Base-by-base conservation (phyloP, 2,888 invertebrate genomes). In the Scelioninae gen. 1 region DNA sequence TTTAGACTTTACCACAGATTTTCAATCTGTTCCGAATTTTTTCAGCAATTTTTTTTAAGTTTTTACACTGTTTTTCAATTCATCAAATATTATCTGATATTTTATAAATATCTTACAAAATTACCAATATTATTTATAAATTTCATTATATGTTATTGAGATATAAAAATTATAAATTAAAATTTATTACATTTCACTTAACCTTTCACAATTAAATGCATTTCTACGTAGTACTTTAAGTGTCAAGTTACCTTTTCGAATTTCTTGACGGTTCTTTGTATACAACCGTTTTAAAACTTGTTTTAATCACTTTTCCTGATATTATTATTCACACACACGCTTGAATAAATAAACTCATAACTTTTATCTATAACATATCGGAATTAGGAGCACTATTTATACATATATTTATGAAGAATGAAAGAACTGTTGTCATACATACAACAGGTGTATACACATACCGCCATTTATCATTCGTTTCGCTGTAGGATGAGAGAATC, bases 391-490 rank as follows among this genome's bases (percentile, higher is more conserved):
- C 13, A 60, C 51, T 53, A 72, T 72, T 72, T 60, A n/a, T n/a
- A 72, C 51, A 9, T 16, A 60, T n/a, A 62, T 62, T 63, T 40
- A 49, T 13, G 43, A 13, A 23, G 16, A 55, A 75, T 40, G 55
- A 75, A 75, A 56, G 65, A 63, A 47, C 45, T 29, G 53, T 68
- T 76, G 53, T 75, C 65, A 68, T 5, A 62, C 29, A 15, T 16
- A 68, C 23, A 45, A 53, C 68, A 76, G 68, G 76, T 76, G 76
- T 23, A 23, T 23, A 23, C 23, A 23, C 23, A 23, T 53, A 76
- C 76, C 76, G 76, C 76, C 76, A 76, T 76, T 76, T 68, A 76
- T 76, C 76, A 76, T 60, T 68, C 23, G 29, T 43, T 76, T 16
- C 32, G 13, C 56, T 43, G 11, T 76, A 13, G n/a, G 58, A 66